These are phyloP conservation scores for Caenorhabditis imperialis DNA, from an alignment of 2,888 invertebrate genomes.

Conservation along the genomic window DNA sequence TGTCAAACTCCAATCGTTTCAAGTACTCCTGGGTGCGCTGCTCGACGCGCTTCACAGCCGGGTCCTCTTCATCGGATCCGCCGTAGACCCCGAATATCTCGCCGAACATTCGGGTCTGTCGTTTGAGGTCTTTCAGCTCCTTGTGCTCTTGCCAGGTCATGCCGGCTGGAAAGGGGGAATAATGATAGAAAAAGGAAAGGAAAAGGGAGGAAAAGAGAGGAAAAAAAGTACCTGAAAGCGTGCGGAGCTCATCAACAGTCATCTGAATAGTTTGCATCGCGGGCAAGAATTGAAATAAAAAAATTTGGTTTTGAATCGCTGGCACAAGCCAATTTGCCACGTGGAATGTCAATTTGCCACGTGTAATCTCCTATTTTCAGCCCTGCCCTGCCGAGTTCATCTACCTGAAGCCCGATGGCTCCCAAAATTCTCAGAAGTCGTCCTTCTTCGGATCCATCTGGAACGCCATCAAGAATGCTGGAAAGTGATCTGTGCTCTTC, in stretches of 20 bases:
- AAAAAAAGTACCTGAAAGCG: slow-evolving; percentile 10
- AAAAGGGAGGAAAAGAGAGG: too few species aligned
- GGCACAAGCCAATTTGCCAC: too few species aligned
- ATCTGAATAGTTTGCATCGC: slow-evolving; percentile 10
- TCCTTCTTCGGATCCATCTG: slow-evolving; percentile 16
- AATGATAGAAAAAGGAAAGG: too few species aligned
- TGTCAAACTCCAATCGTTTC: slow-evolving; percentile 18
- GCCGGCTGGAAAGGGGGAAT: too few species aligned
- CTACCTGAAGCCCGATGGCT: slow-evolving; percentile 13
- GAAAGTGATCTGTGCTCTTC: not conserved
- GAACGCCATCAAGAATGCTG: slow-evolving; percentile 21
- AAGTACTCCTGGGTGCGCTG: not conserved
- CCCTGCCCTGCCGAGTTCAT: slow-evolving; percentile 47
- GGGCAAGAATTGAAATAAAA: too few species aligned
- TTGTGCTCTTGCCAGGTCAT: not conserved
- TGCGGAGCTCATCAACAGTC: slow-evolving; percentile 10
- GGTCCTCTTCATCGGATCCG: not conserved
- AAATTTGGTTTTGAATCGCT: too few species aligned
- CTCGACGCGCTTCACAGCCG: not conserved
- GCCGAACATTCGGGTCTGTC: slow-evolving; percentile 8
- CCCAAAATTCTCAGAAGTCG: too few species aligned
- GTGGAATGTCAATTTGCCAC: not conserved
- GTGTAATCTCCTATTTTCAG: slow-evolving; percentile 26
- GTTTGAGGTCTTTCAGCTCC: not conserved
- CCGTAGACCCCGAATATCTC: slow-evolving; percentile 20